Base-by-base conservation (phyloP, 2,888 invertebrate species). In the Thelaira solivaga region DNA sequence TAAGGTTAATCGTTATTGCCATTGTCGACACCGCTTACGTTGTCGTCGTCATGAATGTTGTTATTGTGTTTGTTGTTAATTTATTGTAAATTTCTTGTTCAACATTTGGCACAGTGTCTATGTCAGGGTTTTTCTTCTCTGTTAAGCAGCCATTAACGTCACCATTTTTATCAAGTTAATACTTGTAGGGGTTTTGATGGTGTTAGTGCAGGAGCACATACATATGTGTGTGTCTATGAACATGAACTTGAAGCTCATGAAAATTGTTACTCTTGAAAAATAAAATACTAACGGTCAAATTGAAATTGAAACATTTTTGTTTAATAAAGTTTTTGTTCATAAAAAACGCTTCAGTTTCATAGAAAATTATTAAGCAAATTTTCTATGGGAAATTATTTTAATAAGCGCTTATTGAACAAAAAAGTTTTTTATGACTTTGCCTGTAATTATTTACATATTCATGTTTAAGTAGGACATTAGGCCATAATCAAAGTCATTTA, bases 61-160 rank as follows among this genome's bases (percentile, higher is more conserved):
- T 11, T 69, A 43, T 76, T 71, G 16, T 67, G 36, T 62, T 45
- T 57, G 59, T 67, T 67, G 36, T 62, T 45, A 51, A 51, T 67
- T 67, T 24, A 55, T 64, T 55, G 65, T 64, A 45, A 20, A 34
- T 71, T 76, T 62, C 59, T 65, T 74, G 74, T 61, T 59, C 13
- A 53, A 69, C 64, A 53, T 31, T 43, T 13, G 61, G 29, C 11
- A 3, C 53, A 62, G 31, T 64, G 64, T 77, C 77, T 64, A 45
- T 69, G 74, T 74, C 68, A 74, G 53, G 69, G 68, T 34, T 51
- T 62, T 62, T 57, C 13, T 64, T 36, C 49, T 59, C 18, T 61
- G 51, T 68, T 55, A 34, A 26, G 49, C 55, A 26, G n/a, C 49
- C 39, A 68, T 49, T 59, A 49, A 18, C 10, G 18, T 39, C 47